These are phyloP conservation scores for Goniozus legneri DNA, from an alignment of 1,140 invertebrate genomes.

Conservation along the genomic window DNA sequence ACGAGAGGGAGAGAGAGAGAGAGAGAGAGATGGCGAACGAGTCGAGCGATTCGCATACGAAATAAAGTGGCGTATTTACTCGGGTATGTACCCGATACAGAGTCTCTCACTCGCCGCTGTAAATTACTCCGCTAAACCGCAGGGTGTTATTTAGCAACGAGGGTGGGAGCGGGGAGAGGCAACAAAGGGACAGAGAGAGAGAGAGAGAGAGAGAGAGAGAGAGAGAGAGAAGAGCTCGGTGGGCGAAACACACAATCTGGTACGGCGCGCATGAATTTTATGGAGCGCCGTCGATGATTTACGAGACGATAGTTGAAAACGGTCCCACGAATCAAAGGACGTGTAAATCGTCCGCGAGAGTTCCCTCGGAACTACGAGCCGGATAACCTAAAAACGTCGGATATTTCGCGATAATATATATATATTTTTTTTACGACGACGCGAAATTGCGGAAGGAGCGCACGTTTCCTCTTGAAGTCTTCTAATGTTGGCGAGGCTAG, in stretches of 20 bases:
- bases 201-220: constrained; percentile 3
- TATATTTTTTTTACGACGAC: too few species aligned
- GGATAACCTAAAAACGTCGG: background rate
- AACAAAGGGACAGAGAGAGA: constrained; percentile 11
- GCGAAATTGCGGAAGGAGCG: too few species aligned
- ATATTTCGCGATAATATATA: too few species aligned
- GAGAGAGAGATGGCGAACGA: constrained; percentile 2
- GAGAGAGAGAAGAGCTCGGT: constrained; percentile 3
- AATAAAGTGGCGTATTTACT: constrained; percentile 30
- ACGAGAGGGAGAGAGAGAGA: constrained; percentile 1
- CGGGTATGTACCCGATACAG: constrained; percentile 16
- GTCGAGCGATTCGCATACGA: constrained; percentile 19
- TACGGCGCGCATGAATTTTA: constrained; percentile 21
- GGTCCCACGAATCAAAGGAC: constrained; percentile 29
- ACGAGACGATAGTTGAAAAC: constrained; percentile 32
- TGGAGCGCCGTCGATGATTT: constrained; percentile 30
- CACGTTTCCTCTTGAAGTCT: too few species aligned
- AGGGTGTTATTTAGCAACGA: constrained; percentile 24
- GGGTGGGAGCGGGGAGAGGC: constrained; percentile 12
- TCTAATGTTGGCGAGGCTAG: too few species aligned
- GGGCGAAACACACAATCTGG: background rate
- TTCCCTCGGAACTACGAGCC: background rate
- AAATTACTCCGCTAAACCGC: constrained; percentile 28
- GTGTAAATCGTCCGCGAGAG: constrained; percentile 21
- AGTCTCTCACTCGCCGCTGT: constrained; percentile 11